phyloP scores from a whole-genome alignment of 1,140 invertebrate species.

The Teleogryllus occipitalis region DNA sequence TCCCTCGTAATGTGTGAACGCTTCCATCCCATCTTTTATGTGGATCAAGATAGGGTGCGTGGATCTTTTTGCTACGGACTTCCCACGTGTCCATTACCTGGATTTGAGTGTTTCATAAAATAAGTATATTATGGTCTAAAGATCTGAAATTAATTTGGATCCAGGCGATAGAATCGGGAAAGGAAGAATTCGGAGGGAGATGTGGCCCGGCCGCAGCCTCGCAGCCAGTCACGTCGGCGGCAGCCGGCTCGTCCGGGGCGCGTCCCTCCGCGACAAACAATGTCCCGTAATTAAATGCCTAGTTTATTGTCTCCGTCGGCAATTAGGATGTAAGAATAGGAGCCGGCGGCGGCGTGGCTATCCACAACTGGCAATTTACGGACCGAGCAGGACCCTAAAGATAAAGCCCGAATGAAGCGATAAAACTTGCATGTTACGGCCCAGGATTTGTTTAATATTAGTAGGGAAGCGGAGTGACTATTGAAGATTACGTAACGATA shows the following conservation, averaged over 20 bases:
- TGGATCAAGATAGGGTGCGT: neutral
- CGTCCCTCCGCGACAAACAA: neutral
- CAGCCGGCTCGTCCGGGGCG: too few species aligned
- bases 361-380: neutral
- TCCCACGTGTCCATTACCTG: neutral
- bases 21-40: neutral
- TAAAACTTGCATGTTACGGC: neutral
- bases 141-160: neutral
- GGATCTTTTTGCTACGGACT: neutral
- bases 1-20: neutral
- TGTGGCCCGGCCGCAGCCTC: neutral
- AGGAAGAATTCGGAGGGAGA: neutral
- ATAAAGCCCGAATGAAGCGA: neutral
- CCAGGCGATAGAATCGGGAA: neutral
- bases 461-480: neutral
- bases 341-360: neutral
- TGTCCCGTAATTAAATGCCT: neutral
- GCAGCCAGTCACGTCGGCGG: neutral
- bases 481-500: neutral
- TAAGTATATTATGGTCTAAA: neutral
- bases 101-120: neutral
- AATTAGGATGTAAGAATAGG: slow-evolving; percentile 5
- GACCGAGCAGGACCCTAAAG: neutral
- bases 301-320: neutral
- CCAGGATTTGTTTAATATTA: neutral